phyloP scores from a whole-genome alignment of 1,140 invertebrate genomes.

The Drosophila subobscura region DNA sequence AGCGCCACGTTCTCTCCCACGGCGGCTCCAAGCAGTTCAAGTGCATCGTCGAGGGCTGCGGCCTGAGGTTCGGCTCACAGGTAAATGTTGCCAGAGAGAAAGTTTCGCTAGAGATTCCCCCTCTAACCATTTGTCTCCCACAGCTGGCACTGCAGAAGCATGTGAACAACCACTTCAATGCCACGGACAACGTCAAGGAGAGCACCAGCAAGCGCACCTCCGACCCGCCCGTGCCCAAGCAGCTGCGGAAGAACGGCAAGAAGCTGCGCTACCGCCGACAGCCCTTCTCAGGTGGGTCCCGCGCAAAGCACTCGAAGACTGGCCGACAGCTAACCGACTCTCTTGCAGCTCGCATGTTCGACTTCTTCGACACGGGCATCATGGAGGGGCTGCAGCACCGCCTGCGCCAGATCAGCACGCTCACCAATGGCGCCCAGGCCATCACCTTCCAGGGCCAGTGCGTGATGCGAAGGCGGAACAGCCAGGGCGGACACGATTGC shows the following conservation, averaged over 20 bases:
- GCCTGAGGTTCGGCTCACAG: constrained; percentile 95
- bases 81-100: constrained; percentile 84
- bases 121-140: constrained; percentile 62
- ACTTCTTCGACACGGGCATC: constrained; percentile 93
- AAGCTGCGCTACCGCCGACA: constrained; percentile 92
- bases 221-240: constrained; percentile 87
- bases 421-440: constrained; percentile 71
- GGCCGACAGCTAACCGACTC: not conserved
- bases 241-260: constrained; percentile 93
- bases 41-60: constrained; percentile 97
- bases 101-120: too few relatives aligned
- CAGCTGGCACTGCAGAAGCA: constrained; percentile 94
- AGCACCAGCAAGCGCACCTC: constrained; percentile 86
- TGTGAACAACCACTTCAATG: constrained; percentile 96
- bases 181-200: constrained; percentile 85
- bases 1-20: constrained; percentile 95
- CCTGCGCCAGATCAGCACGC: constrained; percentile 87
- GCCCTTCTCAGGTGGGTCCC: constrained; percentile 89
- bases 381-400: constrained; percentile 93
- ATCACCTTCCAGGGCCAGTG: constrained; percentile 79
- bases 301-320: not conserved
- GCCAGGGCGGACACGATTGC: constrained; percentile 67
- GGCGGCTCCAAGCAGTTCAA: constrained; percentile 97
- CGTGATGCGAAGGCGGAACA: constrained; percentile 68
- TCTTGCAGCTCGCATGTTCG: constrained; percentile 89